Percentiles rank a stretch among this genome's conserved stretches.
Evolutionary conservation across 1,140 invertebrate genomes (phyloP).

Genomic region (Telenomus remus): DNA sequence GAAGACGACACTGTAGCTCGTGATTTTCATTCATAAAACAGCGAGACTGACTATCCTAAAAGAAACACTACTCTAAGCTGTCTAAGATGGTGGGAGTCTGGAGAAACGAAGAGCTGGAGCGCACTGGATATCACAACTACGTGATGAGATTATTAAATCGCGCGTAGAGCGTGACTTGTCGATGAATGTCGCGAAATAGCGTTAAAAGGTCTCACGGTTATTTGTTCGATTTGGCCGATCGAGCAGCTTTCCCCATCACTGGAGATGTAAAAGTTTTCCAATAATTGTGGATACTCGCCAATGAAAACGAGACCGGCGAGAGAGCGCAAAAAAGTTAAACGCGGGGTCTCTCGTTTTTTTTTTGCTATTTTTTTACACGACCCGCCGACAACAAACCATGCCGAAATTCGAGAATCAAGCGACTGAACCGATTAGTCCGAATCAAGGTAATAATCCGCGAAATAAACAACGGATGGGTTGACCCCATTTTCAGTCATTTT

Average conservation of each 20-base stretch:
- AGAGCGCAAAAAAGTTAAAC: constrained; percentile 40
- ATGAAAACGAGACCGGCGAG: constrained; percentile 44
- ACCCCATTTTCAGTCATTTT: constrained; percentile 3
- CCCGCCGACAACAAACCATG: constrained; percentile 18
- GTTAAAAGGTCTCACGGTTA: constrained; percentile 52
- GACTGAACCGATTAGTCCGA: constrained; percentile 47
- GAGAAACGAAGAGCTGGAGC: constrained; percentile 5
- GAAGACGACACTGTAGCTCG: constrained; percentile 46
- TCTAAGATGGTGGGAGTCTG: constrained; percentile 27
- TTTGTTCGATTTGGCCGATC: constrained; percentile 54
- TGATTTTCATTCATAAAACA: constrained; percentile 57
- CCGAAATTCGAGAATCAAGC: constrained; percentile 51
- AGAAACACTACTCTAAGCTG: constrained; percentile 27
- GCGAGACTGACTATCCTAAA: constrained; percentile 41
- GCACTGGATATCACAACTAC: constrained; percentile 56
- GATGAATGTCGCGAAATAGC: constrained; percentile 55
- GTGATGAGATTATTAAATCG: constrained; percentile 59
- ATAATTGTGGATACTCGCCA: constrained; percentile 53
- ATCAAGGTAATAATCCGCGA: constrained; percentile 56
- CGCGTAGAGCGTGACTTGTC: constrained; percentile 47
- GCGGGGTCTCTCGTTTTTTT: too few species aligned
- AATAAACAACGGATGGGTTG: constrained; percentile 45
- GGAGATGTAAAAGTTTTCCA: constrained; percentile 54
- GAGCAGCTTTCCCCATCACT: constrained; percentile 45
- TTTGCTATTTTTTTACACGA: constrained; percentile 30